A percentile compares a stretch with the other conserved stretches of the same genome.
Conservation (phyloP, 37 sponge, comb jelly and placozoan genomes). For the Oscarella lobularis region DNA sequence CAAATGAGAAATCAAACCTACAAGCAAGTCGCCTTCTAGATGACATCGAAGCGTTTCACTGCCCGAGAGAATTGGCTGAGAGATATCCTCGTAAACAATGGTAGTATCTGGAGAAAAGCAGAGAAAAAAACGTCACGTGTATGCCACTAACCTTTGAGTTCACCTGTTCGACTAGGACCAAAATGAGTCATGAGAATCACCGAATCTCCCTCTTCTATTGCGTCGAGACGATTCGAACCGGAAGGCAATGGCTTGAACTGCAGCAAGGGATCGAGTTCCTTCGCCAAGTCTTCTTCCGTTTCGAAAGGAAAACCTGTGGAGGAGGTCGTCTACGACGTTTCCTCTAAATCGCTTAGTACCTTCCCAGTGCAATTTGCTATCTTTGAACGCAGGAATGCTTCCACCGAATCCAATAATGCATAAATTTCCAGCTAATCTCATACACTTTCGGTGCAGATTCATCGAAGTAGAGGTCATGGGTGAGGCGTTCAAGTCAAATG, state of each 20-base stretch:
- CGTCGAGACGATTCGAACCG: conserved; percentile 2
- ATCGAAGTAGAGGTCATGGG: conserved; percentile 9
- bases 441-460: conserved; percentile 51
- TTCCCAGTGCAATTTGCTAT: conserved; percentile 48
- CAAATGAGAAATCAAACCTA: neutral
- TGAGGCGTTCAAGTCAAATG: neutral
- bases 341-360: no score
- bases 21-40: neutral
- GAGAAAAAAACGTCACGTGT: conserved; percentile 3
- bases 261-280: conserved; percentile 26
- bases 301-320: conserved; percentile 40
- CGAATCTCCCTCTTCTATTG: conserved; percentile 18
- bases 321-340: neutral
- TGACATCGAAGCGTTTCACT: neutral
- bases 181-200: conserved; percentile 75
- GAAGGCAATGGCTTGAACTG: no score
- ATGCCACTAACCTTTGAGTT: conserved; percentile 2
- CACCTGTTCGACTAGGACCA: conserved; percentile 53
- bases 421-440: conserved; percentile 36
- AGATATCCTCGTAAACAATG: conserved; percentile 1
- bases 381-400: conserved; percentile 51
- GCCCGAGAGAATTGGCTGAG: conserved; percentile 3
- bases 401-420: conserved; percentile 67
- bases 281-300: conserved; percentile 24
- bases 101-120: conserved; percentile 1